Evolutionary conservation across 1,140 invertebrate species (phyloP).

Genomic region (Tetramorium parvispinum): DNA sequence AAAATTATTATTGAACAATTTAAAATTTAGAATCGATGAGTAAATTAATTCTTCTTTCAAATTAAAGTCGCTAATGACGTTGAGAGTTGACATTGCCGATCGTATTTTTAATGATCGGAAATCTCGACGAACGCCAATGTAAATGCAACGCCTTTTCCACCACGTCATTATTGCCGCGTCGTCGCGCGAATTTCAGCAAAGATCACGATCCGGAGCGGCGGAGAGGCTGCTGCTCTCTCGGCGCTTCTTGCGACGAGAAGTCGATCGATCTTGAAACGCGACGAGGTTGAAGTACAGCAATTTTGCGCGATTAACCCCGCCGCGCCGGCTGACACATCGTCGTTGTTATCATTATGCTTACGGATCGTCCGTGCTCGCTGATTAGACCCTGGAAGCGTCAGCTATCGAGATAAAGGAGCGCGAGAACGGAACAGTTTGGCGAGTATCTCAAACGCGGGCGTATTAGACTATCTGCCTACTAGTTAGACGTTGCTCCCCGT

Average conservation of each 20-base stretch:
- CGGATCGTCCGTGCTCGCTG: slow-evolving; percentile 19
- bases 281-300: slow-evolving; percentile 20
- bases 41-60: background rate
- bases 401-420: slow-evolving; percentile 54
- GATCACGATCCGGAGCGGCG: background rate
- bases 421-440: slow-evolving; percentile 13
- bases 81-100: background rate
- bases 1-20: background rate
- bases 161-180: background rate
- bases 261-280: slow-evolving; percentile 25
- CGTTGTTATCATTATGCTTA: slow-evolving; percentile 14
- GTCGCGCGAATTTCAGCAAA: background rate
- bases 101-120: background rate
- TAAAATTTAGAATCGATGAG: background rate
- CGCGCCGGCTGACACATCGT: background rate
- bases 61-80: background rate
- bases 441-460: slow-evolving; percentile 50
- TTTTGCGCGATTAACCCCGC: slow-evolving; percentile 38
- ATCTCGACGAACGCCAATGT: background rate
- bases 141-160: background rate
- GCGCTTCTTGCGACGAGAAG: background rate
- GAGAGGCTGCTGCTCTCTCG: background rate
- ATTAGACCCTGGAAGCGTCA: slow-evolving; percentile 61
- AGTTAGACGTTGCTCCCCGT: slow-evolving; percentile 41
- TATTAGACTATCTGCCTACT: slow-evolving; percentile 62